Conservation (phyloP, 2,797 vertebrate genomes). For the Chelidonichthys spinosus region DNA sequence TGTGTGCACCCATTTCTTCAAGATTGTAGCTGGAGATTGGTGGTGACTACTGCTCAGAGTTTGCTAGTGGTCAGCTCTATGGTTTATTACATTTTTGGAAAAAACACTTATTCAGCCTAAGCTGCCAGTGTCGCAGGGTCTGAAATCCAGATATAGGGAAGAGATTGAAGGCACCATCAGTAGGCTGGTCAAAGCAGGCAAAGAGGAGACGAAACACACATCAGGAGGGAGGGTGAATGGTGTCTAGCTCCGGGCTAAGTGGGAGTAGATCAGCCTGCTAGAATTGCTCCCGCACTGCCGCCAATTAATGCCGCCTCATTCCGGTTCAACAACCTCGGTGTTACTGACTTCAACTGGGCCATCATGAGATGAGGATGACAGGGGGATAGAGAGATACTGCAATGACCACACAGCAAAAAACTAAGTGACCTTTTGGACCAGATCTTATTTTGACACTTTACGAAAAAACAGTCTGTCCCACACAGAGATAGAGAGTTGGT, state of each 20-base stretch:
- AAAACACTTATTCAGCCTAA: not conserved
- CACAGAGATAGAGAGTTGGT: conserved; percentile 24
- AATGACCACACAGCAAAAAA: conserved; percentile 55
- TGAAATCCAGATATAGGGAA: not conserved
- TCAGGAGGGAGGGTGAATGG: conserved; percentile 17
- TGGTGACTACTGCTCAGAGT: not conserved
- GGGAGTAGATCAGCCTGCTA: conserved; percentile 31
- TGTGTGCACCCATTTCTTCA: not conserved
- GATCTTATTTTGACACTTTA: conserved; percentile 45
- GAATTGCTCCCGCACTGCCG: conserved; percentile 36
- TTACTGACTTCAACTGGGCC: conserved; percentile 38
- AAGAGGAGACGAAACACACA: not conserved
- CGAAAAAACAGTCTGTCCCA: conserved; percentile 39
- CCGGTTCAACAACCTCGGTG: conserved; percentile 46
- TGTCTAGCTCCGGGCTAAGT: conserved; percentile 36
- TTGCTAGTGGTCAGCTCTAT: not conserved
- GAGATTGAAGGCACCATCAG: not conserved
- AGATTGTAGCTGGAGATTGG: not conserved
- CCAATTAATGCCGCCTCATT: conserved; percentile 62
- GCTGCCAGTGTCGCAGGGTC: not conserved
- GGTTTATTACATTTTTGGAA: too few relatives aligned
- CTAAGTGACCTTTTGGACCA: conserved; percentile 50
- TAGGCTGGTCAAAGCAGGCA: not conserved
- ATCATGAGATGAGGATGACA: conserved; percentile 28
- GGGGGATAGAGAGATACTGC: not conserved